Evolutionary conservation across 2,888 invertebrate species (phyloP), one percentile per base, ranked within the genome.

Genomic region (Spilosoma lubricipeda): DNA sequence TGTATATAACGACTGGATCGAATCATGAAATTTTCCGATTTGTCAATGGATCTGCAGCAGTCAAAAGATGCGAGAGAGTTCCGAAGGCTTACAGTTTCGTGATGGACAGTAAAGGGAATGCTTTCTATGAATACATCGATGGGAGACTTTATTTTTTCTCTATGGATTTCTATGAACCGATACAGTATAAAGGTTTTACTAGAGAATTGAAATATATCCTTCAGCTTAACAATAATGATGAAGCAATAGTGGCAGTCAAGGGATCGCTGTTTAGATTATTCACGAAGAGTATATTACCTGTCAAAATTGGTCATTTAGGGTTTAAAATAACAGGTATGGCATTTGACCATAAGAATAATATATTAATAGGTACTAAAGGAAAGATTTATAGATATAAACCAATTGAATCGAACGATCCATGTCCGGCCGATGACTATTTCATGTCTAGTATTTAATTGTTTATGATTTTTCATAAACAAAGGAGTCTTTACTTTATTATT

Each of bases 181-280:
- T 95, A 1, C 95, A 94, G 64, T 95, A 93, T 72, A 95, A 95
- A 88, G 95, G 95, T 0, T 93, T 95, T 72, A 92, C 93, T 0
- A 90, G 93, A 78, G 94, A 95, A 73, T 75, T 95, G 45, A 95
- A 94, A 75, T 95, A 94, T 83, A 93, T 94, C 2, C 71, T 95
- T 0, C 89, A 92, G 20, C 67, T 95, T 9, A 94, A 92, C 71
- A 90, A 90, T n/a, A 90, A 91, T 11, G 94, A 95, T 74, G 94
- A 95, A 85, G 91, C 93, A 0, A 92, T 95, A 0, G 89, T 95
- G 0, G 94, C 94, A 2, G 95, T 95, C 0, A 95, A 95, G 71
- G 94, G 94, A 2, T 93, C 93, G 0, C 52, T 95, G 0, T 95
- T 91, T 76, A 91, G 86, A 77, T 73, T 95, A 63, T 87, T 85